Evolutionary conservation across 2,888 invertebrate genomes (phyloP), one percentile per base, ranked within the genome.

Genomic region (Myopa testacea): DNA sequence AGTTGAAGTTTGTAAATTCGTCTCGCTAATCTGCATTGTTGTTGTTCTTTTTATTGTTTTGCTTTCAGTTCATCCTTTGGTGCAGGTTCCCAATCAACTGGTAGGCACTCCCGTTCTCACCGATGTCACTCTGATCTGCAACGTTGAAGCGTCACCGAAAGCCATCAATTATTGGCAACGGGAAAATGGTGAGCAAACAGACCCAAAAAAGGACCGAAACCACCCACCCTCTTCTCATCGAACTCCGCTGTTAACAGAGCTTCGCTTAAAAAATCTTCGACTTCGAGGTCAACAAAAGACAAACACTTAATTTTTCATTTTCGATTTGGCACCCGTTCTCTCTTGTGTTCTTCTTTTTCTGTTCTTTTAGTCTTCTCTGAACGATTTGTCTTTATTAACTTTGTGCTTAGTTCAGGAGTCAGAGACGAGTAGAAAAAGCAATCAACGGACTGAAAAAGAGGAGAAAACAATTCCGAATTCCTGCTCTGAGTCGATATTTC

Each of bases 151-250:
- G 78, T 96, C 96, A 78, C 96, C 96, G 58, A 96, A 96, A 90
- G 95, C 96, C 87, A 96, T 97, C 91, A 96, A 96, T 92, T 96
- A 96, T 90, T 96, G 96, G 96, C 96, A 95, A 80, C 93, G 95
- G 87, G 96, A 95, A 89, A 94, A 94, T 86, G 96, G 96, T 96
- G 90, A 92, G 92, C 88, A 79, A 60, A 60, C 60, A 19, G 60
- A 60, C 5, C 16, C 19, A 60, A 10, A 3, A 60, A 16, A 10
- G 8, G n/a, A 19, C 26, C 26, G n/a, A 63, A n/a, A 26, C 26
- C 26, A 5, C 14, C 26, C 4, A 6, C 63, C 8, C 63, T 1
- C 26, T 14, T 14, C 26, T 26, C 12, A 4, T 26, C 55, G 19
- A 19, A 55, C 70, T 55, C n/a, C 34, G n/a, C 70, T 26, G 50